Conservation (phyloP, 2,113 vertebrate genomes). For the Sebastes schlegelii region DNA sequence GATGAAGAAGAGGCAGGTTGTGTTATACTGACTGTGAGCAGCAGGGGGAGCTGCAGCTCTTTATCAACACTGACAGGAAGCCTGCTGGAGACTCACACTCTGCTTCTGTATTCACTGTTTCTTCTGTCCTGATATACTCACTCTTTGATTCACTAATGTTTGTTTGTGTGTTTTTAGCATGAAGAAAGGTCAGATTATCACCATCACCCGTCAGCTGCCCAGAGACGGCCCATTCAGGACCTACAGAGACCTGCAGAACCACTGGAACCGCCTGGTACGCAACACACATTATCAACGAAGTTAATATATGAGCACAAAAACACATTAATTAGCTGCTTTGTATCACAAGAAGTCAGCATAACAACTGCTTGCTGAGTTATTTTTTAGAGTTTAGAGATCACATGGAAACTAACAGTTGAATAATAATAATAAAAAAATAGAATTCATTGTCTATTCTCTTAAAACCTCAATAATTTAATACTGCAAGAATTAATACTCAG, state of each 20-base stretch:
- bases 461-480: too few relatives aligned
- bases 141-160: not conserved
- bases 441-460: too few relatives aligned
- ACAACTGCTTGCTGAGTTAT: too few relatives aligned
- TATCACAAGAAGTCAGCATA: too few relatives aligned
- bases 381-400: too few relatives aligned
- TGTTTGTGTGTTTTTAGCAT: slow-evolving; percentile 81
- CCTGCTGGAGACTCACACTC: not conserved
- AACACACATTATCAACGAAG: not conserved
- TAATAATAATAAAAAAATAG: too few relatives aligned
- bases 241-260: slow-evolving; percentile 87
- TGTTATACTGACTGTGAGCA: slow-evolving; percentile 38
- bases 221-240: slow-evolving; percentile 87
- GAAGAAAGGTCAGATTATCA: slow-evolving; percentile 93
- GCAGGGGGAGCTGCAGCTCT: slow-evolving; percentile 50
- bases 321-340: too few relatives aligned
- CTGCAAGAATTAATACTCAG: too few relatives aligned
- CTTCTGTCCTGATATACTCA: too few relatives aligned
- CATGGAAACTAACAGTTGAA: too few relatives aligned
- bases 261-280: slow-evolving; percentile 90
- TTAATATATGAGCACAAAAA: too few relatives aligned
- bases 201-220: slow-evolving; percentile 84
- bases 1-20: not conserved
- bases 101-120: not conserved
- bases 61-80: not conserved